These are phyloP conservation scores for Pedicia rivosa DNA, from an alignment of 2,888 invertebrate species.

Conservation along the genomic window DNA sequence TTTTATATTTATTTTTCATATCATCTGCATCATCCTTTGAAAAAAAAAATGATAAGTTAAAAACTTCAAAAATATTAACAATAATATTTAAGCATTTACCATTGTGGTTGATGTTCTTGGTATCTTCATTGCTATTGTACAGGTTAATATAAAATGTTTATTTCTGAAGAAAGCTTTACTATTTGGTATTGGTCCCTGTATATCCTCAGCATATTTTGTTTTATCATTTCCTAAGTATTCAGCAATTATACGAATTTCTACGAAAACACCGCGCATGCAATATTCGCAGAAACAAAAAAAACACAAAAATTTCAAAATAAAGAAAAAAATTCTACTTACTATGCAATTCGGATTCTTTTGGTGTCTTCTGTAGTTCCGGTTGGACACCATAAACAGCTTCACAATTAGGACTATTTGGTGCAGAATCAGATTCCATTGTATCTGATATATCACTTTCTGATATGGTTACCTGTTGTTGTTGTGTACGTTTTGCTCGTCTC, in stretches of 20 bases:
- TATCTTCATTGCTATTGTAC: conserved; percentile 29
- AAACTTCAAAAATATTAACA: neutral
- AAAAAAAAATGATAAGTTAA: neutral
- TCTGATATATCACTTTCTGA: conserved; percentile 15
- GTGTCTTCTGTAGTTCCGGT: conserved; percentile 36
- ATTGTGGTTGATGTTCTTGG: neutral
- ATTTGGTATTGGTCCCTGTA: conserved; percentile 36
- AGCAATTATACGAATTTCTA: conserved; percentile 14
- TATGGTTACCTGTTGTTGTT: conserved; percentile 7
- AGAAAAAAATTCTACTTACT: conserved; percentile 20
- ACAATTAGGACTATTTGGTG: conserved; percentile 18
- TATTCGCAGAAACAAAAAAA: neutral
- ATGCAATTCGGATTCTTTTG: conserved; percentile 34
- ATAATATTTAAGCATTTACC: neutral
- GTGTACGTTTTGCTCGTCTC: conserved; percentile 11
- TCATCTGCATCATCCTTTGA: conserved; percentile 5
- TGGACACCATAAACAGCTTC: conserved; percentile 34
- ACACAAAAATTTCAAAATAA: neutral
- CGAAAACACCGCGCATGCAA: too few species aligned
- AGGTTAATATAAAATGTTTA: conserved; percentile 40
- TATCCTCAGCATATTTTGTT: conserved; percentile 15
- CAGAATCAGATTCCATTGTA: conserved; percentile 17
- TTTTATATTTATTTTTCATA: conserved; percentile 23
- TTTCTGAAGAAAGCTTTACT: conserved; percentile 35
- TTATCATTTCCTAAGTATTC: conserved; percentile 13